These are phyloP conservation scores for Syrrhaptes paradoxus DNA, from an alignment of 2,113 vertebrate genomes.

Conservation along the genomic window DNA sequence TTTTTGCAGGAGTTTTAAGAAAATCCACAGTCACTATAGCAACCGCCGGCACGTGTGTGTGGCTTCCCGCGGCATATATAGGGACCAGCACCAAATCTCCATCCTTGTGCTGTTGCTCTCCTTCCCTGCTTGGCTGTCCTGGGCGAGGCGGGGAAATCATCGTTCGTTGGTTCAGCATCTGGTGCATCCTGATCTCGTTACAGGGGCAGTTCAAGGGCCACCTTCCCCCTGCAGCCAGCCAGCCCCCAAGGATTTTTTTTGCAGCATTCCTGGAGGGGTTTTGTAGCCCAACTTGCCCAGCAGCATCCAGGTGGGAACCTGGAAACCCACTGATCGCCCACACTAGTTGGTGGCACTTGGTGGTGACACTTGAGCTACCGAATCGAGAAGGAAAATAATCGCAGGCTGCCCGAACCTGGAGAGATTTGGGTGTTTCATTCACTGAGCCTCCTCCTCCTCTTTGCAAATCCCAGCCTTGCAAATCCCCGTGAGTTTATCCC, in stretches of 20 bases:
- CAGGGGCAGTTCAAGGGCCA: neutral
- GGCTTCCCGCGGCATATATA: rapidly evolving
- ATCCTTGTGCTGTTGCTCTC: rapidly evolving
- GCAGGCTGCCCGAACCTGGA: rapidly evolving
- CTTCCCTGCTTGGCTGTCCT: neutral
- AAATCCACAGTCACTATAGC: slow-evolving; percentile 57
- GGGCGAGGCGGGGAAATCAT: neutral
- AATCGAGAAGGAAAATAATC: neutral
- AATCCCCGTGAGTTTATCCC: slow-evolving; percentile 44
- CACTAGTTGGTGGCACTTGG: neutral
- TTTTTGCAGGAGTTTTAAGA: slow-evolving; percentile 35
- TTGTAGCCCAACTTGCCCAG: rapidly evolving
- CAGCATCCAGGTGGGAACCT: neutral
- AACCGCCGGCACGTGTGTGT: slow-evolving; percentile 15
- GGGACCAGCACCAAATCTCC: neutral
- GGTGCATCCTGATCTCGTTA: neutral
- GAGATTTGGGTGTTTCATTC: neutral
- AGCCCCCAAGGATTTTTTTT: neutral
- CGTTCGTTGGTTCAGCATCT: neutral
- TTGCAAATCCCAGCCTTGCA: neutral
- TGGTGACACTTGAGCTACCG: no score
- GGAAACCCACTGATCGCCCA: neutral
- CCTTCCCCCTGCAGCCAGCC: neutral
- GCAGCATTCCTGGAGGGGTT: neutral
- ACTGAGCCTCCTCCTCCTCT: neutral